Base-by-base conservation (phyloP, 2,113 vertebrate species). In the Poeciliopsis prolifica region DNA sequence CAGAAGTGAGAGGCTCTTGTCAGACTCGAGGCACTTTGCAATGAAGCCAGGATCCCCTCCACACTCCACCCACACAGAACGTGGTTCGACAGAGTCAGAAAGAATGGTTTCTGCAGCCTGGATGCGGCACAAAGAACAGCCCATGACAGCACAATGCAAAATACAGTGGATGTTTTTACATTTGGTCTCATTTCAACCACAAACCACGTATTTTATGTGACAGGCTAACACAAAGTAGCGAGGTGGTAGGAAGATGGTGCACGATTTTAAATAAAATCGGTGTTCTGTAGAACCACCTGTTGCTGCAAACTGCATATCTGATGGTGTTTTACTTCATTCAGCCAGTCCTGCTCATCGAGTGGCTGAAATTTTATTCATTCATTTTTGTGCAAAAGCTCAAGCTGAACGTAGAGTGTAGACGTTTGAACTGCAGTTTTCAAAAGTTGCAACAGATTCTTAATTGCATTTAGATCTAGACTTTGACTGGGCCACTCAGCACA, bases 1-100 rank as follows among this genome's bases (percentile, higher is more conserved):
- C 29, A 68, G 61, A 79, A 42, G 68, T 37, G 88, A 85, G 28
- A 78, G 72, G 48, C 63, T 73, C 44, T 68, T 72, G 54, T 73
- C 71, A 13, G 40, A 51, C 68, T 87, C 88, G 31, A 86, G 90
- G 81, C 84, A 88, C 70, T 86, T 89, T 5, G 71, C 82, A 72
- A 88, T 44, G 72, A 91, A 91, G 48, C 66, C 75, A 10, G 81
- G 65, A 70, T 92, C 91, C 4, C 68, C 88, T 75, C 82, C 80
- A 65, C 92, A 92, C 83, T 94, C 93, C 37, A 61, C 80, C 92
- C 91, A 94, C 68, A 93, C 81, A 5, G 94, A 94, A 7, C 81
- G 68, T 54, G 84, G 78, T 74, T 78, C 79, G 54, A 74, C 33
- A 44, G 78, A 63, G 54, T 76, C 63, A 9, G 70, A 24, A 40